Percentiles rank a stretch among this genome's conserved stretches.
Evolutionary conservation across 2,888 invertebrate genomes (phyloP).

Genomic region (Julus scanicus): DNA sequence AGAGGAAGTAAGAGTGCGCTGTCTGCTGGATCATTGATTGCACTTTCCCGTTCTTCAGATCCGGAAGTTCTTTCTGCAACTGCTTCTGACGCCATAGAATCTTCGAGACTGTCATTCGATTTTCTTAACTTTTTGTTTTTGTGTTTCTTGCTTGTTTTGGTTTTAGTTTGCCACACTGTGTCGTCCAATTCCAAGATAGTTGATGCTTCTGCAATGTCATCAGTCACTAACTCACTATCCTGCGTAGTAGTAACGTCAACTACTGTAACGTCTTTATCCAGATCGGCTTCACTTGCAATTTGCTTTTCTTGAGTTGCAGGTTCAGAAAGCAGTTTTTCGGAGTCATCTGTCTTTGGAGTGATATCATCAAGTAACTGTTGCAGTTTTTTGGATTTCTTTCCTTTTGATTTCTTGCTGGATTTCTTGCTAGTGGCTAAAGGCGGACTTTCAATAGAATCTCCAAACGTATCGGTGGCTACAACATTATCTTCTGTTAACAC

Average conservation of each 20-base stretch:
- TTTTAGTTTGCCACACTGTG: not conserved
- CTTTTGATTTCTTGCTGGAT: slow-evolving; percentile 30
- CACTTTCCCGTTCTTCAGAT: not conserved
- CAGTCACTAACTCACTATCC: not conserved
- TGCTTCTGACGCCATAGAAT: not conserved
- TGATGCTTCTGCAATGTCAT: not conserved
- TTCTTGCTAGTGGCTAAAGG: slow-evolving; percentile 11
- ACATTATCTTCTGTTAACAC: not conserved
- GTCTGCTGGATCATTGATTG: not conserved
- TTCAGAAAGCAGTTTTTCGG: not conserved
- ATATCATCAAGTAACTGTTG: not conserved
- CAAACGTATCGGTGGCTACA: not conserved
- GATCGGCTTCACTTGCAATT: too few relatives aligned
- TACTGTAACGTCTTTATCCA: too few relatives aligned
- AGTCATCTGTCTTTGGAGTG: not conserved
- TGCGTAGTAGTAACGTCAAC: too few relatives aligned
- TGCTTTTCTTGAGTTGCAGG: too few relatives aligned
- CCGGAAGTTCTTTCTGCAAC: not conserved
- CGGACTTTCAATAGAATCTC: not conserved
- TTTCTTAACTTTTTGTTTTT: not conserved
- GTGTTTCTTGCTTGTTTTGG: not conserved
- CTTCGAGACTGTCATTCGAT: not conserved
- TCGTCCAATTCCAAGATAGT: not conserved
- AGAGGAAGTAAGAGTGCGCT: not conserved
- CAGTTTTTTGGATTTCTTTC: slow-evolving; percentile 33